Evolutionary conservation across 2,113 vertebrate species (phyloP), one percentile per base, ranked within the genome.

Genomic region (Trochalopteron elliotii): DNA sequence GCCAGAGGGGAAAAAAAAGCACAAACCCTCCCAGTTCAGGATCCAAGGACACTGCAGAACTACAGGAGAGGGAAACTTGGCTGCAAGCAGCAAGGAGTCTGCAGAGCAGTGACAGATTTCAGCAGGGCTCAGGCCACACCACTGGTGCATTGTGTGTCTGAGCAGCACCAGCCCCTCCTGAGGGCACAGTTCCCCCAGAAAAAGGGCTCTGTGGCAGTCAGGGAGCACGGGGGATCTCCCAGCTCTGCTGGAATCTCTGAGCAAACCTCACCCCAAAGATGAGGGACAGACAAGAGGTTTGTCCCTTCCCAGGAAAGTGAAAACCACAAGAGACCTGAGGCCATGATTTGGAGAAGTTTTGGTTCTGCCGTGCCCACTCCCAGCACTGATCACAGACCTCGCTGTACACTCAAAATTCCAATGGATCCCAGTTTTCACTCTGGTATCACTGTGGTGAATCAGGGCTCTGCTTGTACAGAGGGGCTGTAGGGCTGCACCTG

Each of bases 1-100:
- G 90, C 47, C 78, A 63, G 57, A 82, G 56, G 37, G 44, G 6
- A 22, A 44, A 45, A 44, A 44, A 47, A 30, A 69, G 10, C 83
- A 63, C 52, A 78, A 77, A 83, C 19, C 25, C 77, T 84, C 74
- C 6, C 12, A 35, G 81, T 20, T 60, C 53, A 47, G 70, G 53
- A 89, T 92, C 65, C 91, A 92, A 93, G 87, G 94, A 94, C 91
- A 83, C 91, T 85, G 94, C 96, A 89, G 95, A 94, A 23, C 37
- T 45, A 57, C 65, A 61, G 64, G 42, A 90, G 87, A 84, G 60
- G 35, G 81, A 61, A 93, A 81, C 49, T 52, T 40, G 65, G 87
- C 94, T 89, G 95, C 83, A 10, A 37, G 83, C 83, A 89, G 80
- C 83, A 28, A 92, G 95, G 86, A 49, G 92, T 40, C 67, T 80